A percentile compares a stretch with the other conserved stretches of the same genome.
These are phyloP conservation scores for Hyposmocoma kahamanoa DNA, from an alignment of 1,140 invertebrate genomes.

Conservation along the genomic window DNA sequence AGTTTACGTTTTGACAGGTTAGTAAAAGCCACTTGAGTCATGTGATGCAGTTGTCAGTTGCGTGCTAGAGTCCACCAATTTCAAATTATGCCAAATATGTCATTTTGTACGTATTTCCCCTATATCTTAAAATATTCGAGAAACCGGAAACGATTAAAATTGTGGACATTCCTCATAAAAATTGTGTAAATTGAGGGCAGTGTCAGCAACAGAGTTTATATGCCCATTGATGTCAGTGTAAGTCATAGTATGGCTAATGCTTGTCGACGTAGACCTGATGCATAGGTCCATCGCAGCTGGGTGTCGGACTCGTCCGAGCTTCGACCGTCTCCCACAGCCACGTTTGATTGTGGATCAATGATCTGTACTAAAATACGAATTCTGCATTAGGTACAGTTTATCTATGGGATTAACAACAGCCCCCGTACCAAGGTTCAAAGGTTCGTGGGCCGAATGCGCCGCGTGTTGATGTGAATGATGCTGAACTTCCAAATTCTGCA, in stretches of 20 bases:
- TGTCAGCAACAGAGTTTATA: too few relatives aligned
- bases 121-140: too few relatives aligned
- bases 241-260: neutral
- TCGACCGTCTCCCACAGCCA: constrained; percentile 21
- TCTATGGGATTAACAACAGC: constrained; percentile 93
- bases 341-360: constrained; percentile 63
- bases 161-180: neutral
- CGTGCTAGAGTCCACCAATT: too few relatives aligned
- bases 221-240: neutral
- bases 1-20: too few relatives aligned
- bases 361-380: constrained; percentile 90
- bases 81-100: too few relatives aligned
- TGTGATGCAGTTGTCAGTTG: too few relatives aligned
- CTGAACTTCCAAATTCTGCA: constrained; percentile 80
- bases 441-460: constrained; percentile 73
- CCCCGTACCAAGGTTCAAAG: constrained; percentile 76
- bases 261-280: constrained; percentile 21
- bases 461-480: constrained; percentile 73
- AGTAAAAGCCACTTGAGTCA: too few relatives aligned
- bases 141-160: too few relatives aligned
- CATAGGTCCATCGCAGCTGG: constrained; percentile 28
- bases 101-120: too few relatives aligned
- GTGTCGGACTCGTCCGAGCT: constrained; percentile 13
- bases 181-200: neutral
- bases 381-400: constrained; percentile 98